Evolutionary conservation across 2,888 invertebrate genomes (phyloP).

Genomic region (Eudasyphora cyanicolor): DNA sequence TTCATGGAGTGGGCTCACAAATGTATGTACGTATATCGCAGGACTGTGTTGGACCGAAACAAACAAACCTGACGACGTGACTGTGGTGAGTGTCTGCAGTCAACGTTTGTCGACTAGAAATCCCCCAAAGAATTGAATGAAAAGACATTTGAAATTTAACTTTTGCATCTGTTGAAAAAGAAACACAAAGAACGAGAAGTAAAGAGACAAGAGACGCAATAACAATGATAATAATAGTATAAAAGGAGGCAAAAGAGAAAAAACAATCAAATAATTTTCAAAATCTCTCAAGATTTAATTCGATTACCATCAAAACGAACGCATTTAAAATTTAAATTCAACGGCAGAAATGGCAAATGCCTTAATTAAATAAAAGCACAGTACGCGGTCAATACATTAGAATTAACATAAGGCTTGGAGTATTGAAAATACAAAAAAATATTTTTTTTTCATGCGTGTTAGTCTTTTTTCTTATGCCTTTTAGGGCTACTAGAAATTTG

Average conservation of each 20-base stretch:
- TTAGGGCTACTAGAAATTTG: too few relatives aligned
- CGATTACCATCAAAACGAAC: constrained; percentile 38
- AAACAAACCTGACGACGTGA: constrained; percentile 14
- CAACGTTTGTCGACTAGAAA: constrained; percentile 10
- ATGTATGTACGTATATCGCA: constrained; percentile 4
- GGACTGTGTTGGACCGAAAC: not conserved
- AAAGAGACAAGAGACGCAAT: not conserved
- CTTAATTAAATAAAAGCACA: constrained; percentile 4
- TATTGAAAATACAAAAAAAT: too few relatives aligned
- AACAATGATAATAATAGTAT: constrained; percentile 17
- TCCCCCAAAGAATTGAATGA: constrained; percentile 19
- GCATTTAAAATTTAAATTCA: constrained; percentile 38
- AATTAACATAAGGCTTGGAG: too few relatives aligned
- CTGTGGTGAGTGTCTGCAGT: not conserved
- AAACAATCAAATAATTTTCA: constrained; percentile 14
- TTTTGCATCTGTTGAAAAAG: constrained; percentile 26
- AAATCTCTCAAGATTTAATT: constrained; percentile 45
- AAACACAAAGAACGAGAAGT: not conserved
- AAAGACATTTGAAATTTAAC: constrained; percentile 22
- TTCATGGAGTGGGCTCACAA: constrained; percentile 45
- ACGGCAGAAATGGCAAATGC: constrained; percentile 4
- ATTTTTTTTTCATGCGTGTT: too few relatives aligned
- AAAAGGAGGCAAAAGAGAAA: not conserved
- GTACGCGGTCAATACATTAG: not conserved
- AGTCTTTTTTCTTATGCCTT: too few relatives aligned